Base-by-base conservation (phyloP, 2,113 vertebrate genomes). In the Notarius quadriscutis region DNA sequence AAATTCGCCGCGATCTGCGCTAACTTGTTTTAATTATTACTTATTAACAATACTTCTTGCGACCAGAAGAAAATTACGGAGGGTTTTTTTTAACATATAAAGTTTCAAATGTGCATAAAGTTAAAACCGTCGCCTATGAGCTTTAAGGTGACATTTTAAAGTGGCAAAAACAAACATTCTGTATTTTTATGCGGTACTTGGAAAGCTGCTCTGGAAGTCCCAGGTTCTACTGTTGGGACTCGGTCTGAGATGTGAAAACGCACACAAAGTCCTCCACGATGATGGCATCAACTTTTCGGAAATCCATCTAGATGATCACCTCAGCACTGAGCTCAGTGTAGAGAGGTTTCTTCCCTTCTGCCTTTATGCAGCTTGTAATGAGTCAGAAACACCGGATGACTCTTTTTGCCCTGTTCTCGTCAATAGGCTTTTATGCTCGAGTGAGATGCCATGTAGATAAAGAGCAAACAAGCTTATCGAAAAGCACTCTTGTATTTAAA, bases 71-170 rank as follows among this genome's bases (percentile, higher is more conserved):
- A 41, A 41, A 41, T 41, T 41, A 41, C 41, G 0, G 41, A 41
- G 41, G 41, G 2, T 41, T 41, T 41, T 41, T 41, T 41, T 41
- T 3, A 41, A 41, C 41, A 41, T 41, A 41, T 4, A 41, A 41
- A 41, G 41, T 41, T 41, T 41, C 41, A 41, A 41, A 41, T 41
- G 41, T 41, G 41, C 41, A 41, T 41, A 41, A 41, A 41, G 4
- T 41, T 41, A 41, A 41, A 41, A 41, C 41, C 41, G 41, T 41
- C 41, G 3, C 41, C 41, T 3, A 41, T 41, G 41, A 41, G 41
- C 41, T 41, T 41, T 41, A 41, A 80, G 78, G 55, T 81, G 78
- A 81, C 78, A 41, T 81, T 81, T 81, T 60, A 81, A 81, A 34
- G n/a, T 41, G 18, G 79, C 5, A 14, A 62, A 81, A 30, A 41